Evolutionary conservation across 1,140 invertebrate genomes (phyloP), one percentile per base, ranked within the genome.

Genomic region (Ctenoplectra terminalis): DNA sequence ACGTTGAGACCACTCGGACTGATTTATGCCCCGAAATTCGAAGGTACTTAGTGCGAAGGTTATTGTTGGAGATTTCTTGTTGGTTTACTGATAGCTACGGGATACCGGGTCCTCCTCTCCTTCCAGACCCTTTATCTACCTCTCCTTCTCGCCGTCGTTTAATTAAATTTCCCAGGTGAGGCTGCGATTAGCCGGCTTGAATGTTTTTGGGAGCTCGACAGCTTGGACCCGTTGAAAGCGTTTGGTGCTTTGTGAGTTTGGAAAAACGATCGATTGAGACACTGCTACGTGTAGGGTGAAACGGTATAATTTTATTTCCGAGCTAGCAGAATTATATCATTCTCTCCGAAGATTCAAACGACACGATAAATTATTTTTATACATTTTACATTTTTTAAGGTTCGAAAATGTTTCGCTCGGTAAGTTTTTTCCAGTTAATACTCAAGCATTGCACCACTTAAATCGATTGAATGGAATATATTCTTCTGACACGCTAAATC

Each of bases 41-140:
- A 66, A 48, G 79, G 50, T 66, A 63, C 71, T 81, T 74, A 56
- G 54, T 31, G 54, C 26, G 26, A n/a, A 58, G 78, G 58, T 54
- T 64, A 74, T 81, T 66, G 79, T 66, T 80, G 34, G 46, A 73
- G 46, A 73, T 63, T 80, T 80, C 77, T 80, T 80, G 77, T 50
- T 50, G 40, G 69, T 31, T 52, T 37, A 23, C 46, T 63, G 58
- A 79, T 71, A 70, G 37, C 66, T 60, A 70, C 56, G 26, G 17
- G 70, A 60, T 52, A 63, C 54, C 11, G 5, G n/a, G 15, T 37
- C 69, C 17, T 20, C 34, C 34, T 26, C 6, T 40, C 50, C 52
- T 48, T 20, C 8, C 1, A 40, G 8, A 4, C 31, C 52, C 26
- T 69, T 69, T 48, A 46, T 48, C 75, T 69, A 8, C n/a, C 58